Base-by-base conservation (phyloP, 2,797 vertebrate genomes). In the Microcaecilia unicolor region DNA sequence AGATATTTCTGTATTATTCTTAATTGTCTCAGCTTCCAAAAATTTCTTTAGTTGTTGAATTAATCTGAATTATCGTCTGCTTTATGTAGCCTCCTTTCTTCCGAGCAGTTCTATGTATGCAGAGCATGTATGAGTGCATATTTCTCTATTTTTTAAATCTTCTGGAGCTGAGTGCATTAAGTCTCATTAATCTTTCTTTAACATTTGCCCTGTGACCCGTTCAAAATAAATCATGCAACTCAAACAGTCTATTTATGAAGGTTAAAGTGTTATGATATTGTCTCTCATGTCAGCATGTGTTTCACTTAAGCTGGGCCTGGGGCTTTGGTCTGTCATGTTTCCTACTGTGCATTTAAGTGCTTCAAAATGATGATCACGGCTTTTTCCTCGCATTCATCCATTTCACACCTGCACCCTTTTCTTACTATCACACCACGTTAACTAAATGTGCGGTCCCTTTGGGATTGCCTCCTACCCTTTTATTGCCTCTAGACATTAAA, bases 281-380 rank as follows among this genome's bases (percentile, higher is more conserved):
- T 44, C 63, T 74, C 72, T 77, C 49, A 39, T 43, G 61, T 61
- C 69, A 76, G 65, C 67, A 61, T 63, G 46, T 38, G 25, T 63
- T 66, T 76, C 51, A 63, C 72, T 78, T 65, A 63, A 73, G 65
- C 64, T 78, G 75, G 28, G 62, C 75, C 76, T 58, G 55, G 11
- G 68, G 74, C 79, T 81, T 78, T 86, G 79, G 83, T 90, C 89
- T 81, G 65, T 63, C 64, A 17, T 59, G 67, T 70, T 81, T 77
- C 77, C 79, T 57, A 72, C 83, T 61, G 74, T 38, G 66, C 56
- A 37, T 41, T 51, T 67, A 68, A 80, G 79, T 70, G 80, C 84
- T 81, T 80, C 76, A 81, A 80, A 85, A 76, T 85, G 84, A 88
- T 90, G 87, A 85, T 81, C 61, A 59, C 60, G 70, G 52, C 60